Evolutionary conservation across 2,113 vertebrate genomes (phyloP).

Genomic region (Silurus meridionalis): DNA sequence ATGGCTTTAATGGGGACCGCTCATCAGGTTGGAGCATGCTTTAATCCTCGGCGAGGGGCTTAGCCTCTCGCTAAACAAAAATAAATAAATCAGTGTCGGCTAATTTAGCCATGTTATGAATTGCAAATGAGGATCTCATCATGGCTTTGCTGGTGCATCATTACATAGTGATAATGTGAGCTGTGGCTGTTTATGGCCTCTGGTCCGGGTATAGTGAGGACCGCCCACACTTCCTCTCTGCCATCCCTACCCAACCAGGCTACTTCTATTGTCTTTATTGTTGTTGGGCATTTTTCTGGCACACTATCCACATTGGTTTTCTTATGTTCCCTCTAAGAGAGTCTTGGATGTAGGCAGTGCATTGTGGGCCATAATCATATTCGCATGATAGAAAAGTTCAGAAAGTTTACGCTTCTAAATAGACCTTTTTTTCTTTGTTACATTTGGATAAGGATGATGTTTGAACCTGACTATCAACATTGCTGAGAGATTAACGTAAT

Average conservation of each 20-base stretch:
- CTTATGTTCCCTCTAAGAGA: conserved; percentile 34
- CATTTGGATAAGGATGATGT: conserved; percentile 4
- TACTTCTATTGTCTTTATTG: conserved; percentile 39
- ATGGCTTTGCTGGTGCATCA: conserved; percentile 41
- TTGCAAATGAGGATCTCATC: conserved; percentile 51
- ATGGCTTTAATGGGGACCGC: conserved; percentile 41
- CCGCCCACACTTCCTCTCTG: conserved; percentile 30
- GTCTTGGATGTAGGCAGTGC: conserved; percentile 37
- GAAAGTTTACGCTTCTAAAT: background rate
- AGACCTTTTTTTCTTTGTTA: conserved; percentile 8
- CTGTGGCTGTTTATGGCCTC: conserved; percentile 48
- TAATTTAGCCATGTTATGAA: conserved; percentile 52
- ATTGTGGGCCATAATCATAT: conserved; percentile 35
- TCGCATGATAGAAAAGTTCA: background rate
- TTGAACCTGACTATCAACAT: background rate
- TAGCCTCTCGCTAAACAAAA: conserved; percentile 47
- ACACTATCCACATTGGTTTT: conserved; percentile 37
- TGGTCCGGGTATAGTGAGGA: conserved; percentile 32
- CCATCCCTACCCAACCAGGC: conserved; percentile 7
- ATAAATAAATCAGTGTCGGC: conserved; percentile 51
- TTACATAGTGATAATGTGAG: conserved; percentile 49
- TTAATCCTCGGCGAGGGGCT: conserved; percentile 48
- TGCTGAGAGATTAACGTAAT: background rate
- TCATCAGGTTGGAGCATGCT: conserved; percentile 38
- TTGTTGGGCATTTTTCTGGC: conserved; percentile 37